Evolutionary conservation across 2,888 invertebrate genomes (phyloP).

Genomic region (Pogonocherus hispidulus): DNA sequence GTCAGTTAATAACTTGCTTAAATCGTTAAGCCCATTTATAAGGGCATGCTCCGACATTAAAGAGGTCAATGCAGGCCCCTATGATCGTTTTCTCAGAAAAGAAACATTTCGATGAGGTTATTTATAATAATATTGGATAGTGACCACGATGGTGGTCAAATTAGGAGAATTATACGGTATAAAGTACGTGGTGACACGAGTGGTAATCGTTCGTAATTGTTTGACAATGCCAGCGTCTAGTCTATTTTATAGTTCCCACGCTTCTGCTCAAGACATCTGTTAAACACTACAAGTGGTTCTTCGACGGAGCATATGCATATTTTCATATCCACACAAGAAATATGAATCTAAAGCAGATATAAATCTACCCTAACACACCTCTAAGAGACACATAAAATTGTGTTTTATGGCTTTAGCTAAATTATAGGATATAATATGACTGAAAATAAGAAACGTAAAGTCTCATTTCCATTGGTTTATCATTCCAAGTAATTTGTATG

Average conservation of each 20-base stretch:
- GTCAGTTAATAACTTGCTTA: neutral
- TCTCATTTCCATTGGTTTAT: too few relatives aligned
- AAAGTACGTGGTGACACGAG: slow-evolving; percentile 57
- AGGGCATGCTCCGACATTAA: slow-evolving; percentile 13
- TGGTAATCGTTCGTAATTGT: slow-evolving; percentile 57
- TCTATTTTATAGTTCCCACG: slow-evolving; percentile 52
- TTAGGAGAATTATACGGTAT: slow-evolving; percentile 48
- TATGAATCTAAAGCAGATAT: slow-evolving; percentile 23
- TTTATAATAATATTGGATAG: slow-evolving; percentile 30
- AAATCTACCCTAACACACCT: slow-evolving; percentile 25
- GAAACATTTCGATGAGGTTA: slow-evolving; percentile 23
- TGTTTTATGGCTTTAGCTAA: neutral
- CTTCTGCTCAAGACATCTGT: slow-evolving; percentile 52
- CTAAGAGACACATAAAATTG: neutral
- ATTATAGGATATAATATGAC: neutral
- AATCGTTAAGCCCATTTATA: slow-evolving; percentile 5
- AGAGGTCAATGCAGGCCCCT: slow-evolving; percentile 32
- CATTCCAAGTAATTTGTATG: too few relatives aligned
- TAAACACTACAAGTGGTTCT: slow-evolving; percentile 47
- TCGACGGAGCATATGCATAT: slow-evolving; percentile 43
- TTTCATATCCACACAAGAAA: slow-evolving; percentile 29
- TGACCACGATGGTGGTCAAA: slow-evolving; percentile 37
- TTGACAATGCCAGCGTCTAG: slow-evolving; percentile 57
- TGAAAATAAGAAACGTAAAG: too few relatives aligned
- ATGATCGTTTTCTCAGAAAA: slow-evolving; percentile 30